These are phyloP conservation scores for Callitettix versicolor DNA, from an alignment of 1,140 invertebrate species.

Conservation along the genomic window DNA sequence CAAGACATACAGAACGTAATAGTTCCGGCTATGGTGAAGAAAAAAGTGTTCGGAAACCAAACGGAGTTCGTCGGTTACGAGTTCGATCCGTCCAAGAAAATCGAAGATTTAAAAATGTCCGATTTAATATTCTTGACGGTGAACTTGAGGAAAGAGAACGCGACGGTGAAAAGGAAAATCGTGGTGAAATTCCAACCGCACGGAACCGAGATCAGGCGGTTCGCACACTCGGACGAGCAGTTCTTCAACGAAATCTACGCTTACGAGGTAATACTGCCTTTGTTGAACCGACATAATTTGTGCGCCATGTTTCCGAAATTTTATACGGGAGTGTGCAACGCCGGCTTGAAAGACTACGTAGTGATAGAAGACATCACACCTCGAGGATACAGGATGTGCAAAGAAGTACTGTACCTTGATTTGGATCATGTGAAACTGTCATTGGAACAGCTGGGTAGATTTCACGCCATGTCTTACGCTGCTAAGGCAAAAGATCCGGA, in stretches of 20 bases:
- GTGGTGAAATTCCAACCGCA: neutral
- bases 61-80: too few species aligned
- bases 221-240: conserved; percentile 1
- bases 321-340: neutral
- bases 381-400: conserved; percentile 12
- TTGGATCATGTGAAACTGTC: conserved; percentile 28
- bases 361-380: conserved; percentile 29
- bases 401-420: conserved; percentile 14
- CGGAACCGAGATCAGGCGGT: neutral
- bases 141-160: neutral
- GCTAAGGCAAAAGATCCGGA: conserved; percentile 27
- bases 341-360: conserved; percentile 20
- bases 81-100: too few species aligned
- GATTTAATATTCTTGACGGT: neutral
- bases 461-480: conserved; percentile 32
- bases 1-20: too few species aligned
- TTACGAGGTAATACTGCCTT: conserved; percentile 18
- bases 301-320: conserved; percentile 11
- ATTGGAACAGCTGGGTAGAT: conserved; percentile 30
- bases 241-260: conserved; percentile 19
- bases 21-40: too few species aligned
- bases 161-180: neutral
- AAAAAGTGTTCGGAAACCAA: too few species aligned
- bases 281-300: neutral
- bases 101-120: neutral